Base-by-base conservation (phyloP, 2,888 invertebrate genomes). In the Teleiodes luculella region DNA sequence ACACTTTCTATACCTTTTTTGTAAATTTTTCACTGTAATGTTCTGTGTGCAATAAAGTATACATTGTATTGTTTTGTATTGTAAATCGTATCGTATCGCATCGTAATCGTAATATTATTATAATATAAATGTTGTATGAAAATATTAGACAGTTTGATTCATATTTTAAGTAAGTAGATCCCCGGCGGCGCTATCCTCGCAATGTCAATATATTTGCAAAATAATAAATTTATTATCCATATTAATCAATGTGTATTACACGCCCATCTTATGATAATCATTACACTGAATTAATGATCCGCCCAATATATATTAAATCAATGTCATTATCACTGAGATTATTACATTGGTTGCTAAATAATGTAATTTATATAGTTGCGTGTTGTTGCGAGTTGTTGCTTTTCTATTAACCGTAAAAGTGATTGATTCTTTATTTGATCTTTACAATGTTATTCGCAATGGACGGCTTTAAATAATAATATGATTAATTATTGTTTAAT, bases 251-350 rank as follows among this genome's bases (percentile, higher is more conserved):
- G 28, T 43, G 13, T 20, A 28, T 6, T 28, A 5, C 13, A 43
- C 43, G 20, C 43, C 43, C 43, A 43, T 24, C 24, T 41, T 18
- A 41, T 28, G 13, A 28, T 43, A 43, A 43, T 43, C 20, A 41
- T 41, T 41, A 43, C 43, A 43, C 28, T 43, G 51, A 67, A 70
- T 70, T 71, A 74, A 76, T 70, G 68, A 70, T 62, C 61, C 63
- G 56, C 64, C 59, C 57, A 64, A 7, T 33, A 14, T 31, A 48
- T 33, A 48, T 30, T 65, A 59, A 57, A 59, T 58, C 61, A 65
- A 62, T 62, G 66, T 68, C 62, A 68, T 65, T 67, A 67, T 64
- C 64, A 57, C 35, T n/a, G 35, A 52, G 56, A 60, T 62, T 59
- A 66, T 64, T 65, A 58, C 55, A 65, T 64, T 59, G 62, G 60